Evolutionary conservation across 2,888 invertebrate species (phyloP), one percentile per base, ranked within the genome.

Genomic region (Carterocephalus palaemon): DNA sequence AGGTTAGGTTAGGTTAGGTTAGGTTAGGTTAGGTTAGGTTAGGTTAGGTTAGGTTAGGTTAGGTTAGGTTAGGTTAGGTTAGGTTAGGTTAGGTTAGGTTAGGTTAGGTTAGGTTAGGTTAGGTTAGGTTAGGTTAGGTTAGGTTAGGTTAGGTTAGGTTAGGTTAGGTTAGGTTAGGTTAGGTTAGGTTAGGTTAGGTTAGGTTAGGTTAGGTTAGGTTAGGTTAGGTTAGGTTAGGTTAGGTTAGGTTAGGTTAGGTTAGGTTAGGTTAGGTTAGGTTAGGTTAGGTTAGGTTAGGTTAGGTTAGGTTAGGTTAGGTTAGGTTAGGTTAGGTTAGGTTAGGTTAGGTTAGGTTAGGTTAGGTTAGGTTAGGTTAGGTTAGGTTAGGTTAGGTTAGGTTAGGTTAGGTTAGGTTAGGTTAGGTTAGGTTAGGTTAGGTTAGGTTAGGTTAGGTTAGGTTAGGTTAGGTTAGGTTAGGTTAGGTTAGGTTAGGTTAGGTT

Each of bases 361-460:
- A 51, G 51, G 52, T 49, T 51, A 48, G 51, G 51, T 51, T 51
- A 45, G 51, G 48, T 51, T 51, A 48, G 51, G 51, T 52, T 52
- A 52, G 51, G 51, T 51, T 48, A 48, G 51, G 51, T 48, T 48
- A 45, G 53, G 53, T 53, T 50, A 51, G 51, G 53, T 51, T 51
- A 47, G n/a, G n/a, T n/a, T n/a, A n/a, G n/a, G n/a, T n/a, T n/a
- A n/a, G n/a, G n/a, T n/a, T n/a, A n/a, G n/a, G n/a, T n/a, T n/a
- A n/a, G n/a, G n/a, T n/a, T n/a, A n/a, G n/a, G n/a, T n/a, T n/a
- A n/a, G n/a, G n/a, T n/a, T n/a, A n/a, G n/a, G n/a, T n/a, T n/a
- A n/a, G n/a, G n/a, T n/a, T n/a, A n/a, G n/a, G n/a, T n/a, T n/a
- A n/a, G n/a, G n/a, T n/a, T n/a, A n/a, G n/a, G n/a, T n/a, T n/a